phyloP scores from a whole-genome alignment of 2,797 vertebrate species.

The Falco rusticolus region DNA sequence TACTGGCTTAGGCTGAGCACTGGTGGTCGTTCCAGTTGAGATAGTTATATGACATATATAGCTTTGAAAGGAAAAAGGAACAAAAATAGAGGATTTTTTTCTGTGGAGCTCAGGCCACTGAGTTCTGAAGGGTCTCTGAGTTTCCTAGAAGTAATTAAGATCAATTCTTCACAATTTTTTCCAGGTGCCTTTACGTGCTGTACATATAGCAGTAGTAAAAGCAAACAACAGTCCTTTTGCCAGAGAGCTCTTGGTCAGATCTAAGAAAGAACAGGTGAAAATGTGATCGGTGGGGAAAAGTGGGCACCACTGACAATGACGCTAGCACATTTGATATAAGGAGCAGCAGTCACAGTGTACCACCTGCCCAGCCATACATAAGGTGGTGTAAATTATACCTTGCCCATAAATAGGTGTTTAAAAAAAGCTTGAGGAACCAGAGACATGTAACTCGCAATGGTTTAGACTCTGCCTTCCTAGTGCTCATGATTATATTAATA shows the following conservation, averaged over 20 bases:
- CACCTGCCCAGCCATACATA: slow-evolving; percentile 50
- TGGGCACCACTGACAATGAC: background rate
- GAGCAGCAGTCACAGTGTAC: slow-evolving; percentile 19
- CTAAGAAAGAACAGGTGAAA: slow-evolving; percentile 37
- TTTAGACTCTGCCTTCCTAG: slow-evolving; percentile 21
- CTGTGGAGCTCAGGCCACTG: background rate
- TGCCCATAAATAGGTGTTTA: slow-evolving; percentile 65
- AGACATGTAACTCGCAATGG: slow-evolving; percentile 16
- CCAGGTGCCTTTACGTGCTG: background rate
- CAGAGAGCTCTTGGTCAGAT: background rate
- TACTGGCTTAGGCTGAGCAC: background rate
- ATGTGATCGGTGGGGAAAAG: background rate
- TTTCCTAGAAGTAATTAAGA: background rate
- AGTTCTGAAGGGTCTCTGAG: background rate
- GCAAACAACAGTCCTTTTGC: background rate
- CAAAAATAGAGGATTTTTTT: background rate
- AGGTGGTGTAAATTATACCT: slow-evolving; percentile 61
- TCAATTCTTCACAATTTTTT: background rate
- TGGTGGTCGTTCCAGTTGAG: background rate
- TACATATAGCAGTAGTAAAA: background rate
- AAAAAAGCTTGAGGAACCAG: slow-evolving; percentile 62
- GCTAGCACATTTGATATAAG: background rate
- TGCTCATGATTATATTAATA: slow-evolving; percentile 42
- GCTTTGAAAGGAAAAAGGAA: background rate
- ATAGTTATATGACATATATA: background rate